Conservation (phyloP, 2,888 invertebrate species). For the Dinocampus coccinellae region DNA sequence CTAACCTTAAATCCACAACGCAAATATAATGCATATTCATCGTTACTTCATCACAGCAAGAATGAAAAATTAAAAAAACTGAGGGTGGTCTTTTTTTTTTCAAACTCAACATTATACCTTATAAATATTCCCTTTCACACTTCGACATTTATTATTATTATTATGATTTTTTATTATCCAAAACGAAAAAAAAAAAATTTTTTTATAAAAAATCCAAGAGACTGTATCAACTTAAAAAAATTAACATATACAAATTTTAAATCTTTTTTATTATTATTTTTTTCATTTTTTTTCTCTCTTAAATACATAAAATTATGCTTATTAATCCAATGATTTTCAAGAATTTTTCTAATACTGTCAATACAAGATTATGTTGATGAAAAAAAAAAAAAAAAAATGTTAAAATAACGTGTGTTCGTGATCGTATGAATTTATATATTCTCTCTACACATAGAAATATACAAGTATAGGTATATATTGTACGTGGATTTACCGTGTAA, state of each 20-base stretch:
- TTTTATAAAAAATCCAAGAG: neutral
- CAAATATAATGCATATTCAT: conserved; percentile 22
- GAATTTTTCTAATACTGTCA: neutral
- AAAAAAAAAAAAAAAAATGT: neutral
- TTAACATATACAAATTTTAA: no score
- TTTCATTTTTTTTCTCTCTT: neutral
- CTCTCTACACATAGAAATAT: neutral
- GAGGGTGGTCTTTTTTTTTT: conserved; percentile 15
- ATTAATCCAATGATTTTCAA: neutral
- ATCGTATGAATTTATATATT: neutral
- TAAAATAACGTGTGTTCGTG: neutral
- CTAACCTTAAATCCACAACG: neutral
- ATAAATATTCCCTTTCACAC: conserved; percentile 4
- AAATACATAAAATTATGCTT: neutral
- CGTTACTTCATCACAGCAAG: neutral
- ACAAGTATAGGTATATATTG: conserved; percentile 1
- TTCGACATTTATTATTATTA: conserved; percentile 10
- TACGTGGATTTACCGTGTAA: conserved; percentile 36
- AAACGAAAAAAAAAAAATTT: neutral
- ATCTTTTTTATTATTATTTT: neutral
- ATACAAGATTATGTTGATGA: neutral
- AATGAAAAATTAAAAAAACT: neutral
- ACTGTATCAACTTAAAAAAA: no score
- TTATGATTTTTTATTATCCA: no score
- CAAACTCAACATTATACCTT: neutral